Conservation (phyloP, 2,113 vertebrate genomes). For the Xenus cinereus region DNA sequence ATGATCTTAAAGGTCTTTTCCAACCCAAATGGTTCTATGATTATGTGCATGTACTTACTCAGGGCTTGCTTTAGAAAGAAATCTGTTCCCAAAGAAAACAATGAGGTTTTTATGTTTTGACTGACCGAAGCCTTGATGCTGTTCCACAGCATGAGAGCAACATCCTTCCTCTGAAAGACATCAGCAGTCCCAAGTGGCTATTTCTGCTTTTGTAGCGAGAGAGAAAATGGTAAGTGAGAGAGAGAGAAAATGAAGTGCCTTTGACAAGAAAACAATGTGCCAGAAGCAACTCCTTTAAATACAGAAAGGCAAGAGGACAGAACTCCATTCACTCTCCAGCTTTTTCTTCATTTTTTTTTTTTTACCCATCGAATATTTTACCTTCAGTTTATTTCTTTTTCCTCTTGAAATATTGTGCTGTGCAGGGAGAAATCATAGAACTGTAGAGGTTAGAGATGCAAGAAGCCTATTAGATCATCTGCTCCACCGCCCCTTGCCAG, state of each 20-base stretch:
- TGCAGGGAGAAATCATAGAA: neutral
- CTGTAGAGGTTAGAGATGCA: constrained; percentile 22
- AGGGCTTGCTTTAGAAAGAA: constrained; percentile 40
- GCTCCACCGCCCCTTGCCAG: neutral
- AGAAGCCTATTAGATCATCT: constrained; percentile 46
- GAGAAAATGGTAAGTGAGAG: constrained; percentile 27
- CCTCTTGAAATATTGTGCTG: neutral
- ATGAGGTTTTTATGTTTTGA: constrained; percentile 54
- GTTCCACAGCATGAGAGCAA: constrained; percentile 39
- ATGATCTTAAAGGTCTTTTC: neutral
- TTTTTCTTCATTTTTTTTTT: neutral
- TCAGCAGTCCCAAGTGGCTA: constrained; percentile 54
- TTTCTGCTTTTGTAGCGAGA: constrained; percentile 60
- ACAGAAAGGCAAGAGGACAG: neutral
- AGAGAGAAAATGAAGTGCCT: constrained; percentile 26
- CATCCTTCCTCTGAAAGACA: constrained; percentile 61
- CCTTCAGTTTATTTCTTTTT: neutral
- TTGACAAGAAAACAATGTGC: constrained; percentile 42
- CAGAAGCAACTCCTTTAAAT: constrained; percentile 22
- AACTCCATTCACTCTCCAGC: neutral
- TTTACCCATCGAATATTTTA: neutral
- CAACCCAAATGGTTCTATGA: neutral
- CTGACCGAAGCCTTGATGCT: constrained; percentile 38
- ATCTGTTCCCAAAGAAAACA: constrained; percentile 42
- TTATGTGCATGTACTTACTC: neutral